A percentile compares a stretch with the other conserved stretches of the same genome.
phyloP scores from a whole-genome alignment of 2,113 vertebrate species.

The Edolisoma coerulescens region DNA sequence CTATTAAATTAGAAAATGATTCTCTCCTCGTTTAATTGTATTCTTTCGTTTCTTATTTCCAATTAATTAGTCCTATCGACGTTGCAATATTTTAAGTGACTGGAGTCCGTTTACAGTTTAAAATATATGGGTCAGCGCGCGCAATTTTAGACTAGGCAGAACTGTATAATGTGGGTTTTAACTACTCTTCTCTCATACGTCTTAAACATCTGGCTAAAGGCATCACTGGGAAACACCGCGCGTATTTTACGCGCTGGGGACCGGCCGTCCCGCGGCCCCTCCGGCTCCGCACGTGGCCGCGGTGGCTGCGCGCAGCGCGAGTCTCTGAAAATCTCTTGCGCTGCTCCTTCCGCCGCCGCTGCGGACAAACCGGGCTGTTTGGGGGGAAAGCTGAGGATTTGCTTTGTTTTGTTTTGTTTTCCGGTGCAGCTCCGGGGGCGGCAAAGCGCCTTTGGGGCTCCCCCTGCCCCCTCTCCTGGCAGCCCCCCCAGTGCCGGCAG shows the following conservation, averaged over 20 bases:
- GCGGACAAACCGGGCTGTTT: accelerated
- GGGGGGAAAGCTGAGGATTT: background rate
- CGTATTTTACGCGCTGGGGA: background rate
- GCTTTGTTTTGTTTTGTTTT: background rate
- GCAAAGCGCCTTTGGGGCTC: background rate
- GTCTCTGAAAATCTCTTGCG: background rate
- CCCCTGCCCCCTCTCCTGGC: accelerated
- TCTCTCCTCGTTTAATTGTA: conserved; percentile 86
- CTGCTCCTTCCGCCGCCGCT: background rate
- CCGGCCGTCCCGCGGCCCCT: background rate
- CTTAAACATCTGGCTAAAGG: conserved; percentile 38
- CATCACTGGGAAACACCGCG: background rate
- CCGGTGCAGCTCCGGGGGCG: accelerated
- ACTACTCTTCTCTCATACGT: conserved; percentile 71
- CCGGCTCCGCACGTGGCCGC: background rate
- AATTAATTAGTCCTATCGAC: conserved; percentile 86
- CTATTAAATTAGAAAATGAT: conserved; percentile 88
- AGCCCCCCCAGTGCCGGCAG: background rate
- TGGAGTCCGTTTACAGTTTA: conserved; percentile 77
- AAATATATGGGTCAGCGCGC: conserved; percentile 75
- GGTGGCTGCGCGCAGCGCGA: background rate
- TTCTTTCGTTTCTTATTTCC: conserved; percentile 83
- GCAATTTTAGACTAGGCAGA: conserved; percentile 62
- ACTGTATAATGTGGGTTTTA: conserved; percentile 75
- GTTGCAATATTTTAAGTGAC: conserved; percentile 83